Percentiles rank a stretch among this genome's conserved stretches.
These are phyloP conservation scores for Ophioninae sp. DNA, from an alignment of 2,888 invertebrate species.

Conservation along the genomic window DNA sequence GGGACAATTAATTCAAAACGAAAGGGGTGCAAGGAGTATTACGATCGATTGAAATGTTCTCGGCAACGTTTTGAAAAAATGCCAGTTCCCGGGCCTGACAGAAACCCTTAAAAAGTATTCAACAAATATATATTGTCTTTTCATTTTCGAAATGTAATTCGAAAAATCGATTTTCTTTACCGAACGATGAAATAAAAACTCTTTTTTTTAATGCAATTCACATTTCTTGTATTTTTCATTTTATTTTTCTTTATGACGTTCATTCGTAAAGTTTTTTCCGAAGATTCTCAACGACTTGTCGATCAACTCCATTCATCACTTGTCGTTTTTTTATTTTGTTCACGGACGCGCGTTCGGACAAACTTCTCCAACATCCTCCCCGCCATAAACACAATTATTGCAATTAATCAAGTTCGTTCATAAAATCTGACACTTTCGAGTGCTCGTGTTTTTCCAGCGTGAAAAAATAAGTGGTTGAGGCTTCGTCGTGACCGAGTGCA, in stretches of 20 bases:
- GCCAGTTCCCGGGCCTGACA: neutral
- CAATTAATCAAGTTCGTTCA: conserved; percentile 4
- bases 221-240: neutral
- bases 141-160: too few species aligned
- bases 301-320: neutral
- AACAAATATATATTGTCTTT: neutral
- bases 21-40: neutral
- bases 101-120: neutral
- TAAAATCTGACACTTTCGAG: conserved; percentile 4
- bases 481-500: neutral
- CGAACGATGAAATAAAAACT: too few species aligned
- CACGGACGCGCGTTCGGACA: neutral
- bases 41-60: neutral
- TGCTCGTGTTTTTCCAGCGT: neutral
- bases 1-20: neutral
- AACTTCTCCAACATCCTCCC: neutral
- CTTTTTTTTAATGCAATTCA: neutral
- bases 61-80: neutral
- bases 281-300: neutral
- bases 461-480: neutral
- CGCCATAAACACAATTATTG: neutral
- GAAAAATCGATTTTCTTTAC: too few species aligned
- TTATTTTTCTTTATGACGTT: neutral
- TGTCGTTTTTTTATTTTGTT: neutral
- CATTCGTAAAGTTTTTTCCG: neutral